Evolutionary conservation across 1,140 invertebrate genomes (phyloP), one percentile per base, ranked within the genome.

Genomic region (Pachyrhynchus sulphureomaculatus): DNA sequence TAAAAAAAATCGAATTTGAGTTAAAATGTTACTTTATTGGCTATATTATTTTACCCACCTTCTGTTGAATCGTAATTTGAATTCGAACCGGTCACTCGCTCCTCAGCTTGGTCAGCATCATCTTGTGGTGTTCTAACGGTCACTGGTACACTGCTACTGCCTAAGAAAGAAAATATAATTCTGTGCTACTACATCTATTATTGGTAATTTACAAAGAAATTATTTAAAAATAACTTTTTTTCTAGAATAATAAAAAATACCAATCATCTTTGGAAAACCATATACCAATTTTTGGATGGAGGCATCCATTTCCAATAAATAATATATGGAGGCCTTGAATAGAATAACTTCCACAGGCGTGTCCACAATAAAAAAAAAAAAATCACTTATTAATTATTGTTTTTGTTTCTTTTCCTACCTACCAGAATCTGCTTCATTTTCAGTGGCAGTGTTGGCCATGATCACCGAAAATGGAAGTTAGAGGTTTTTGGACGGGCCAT

Each of bases 11-110:
- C n/a, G n/a, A n/a, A n/a, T n/a, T n/a, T n/a, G n/a, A n/a, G n/a
- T n/a, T n/a, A n/a, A n/a, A n/a, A n/a, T n/a, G n/a, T n/a, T n/a
- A n/a, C n/a, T n/a, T n/a, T n/a, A n/a, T n/a, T n/a, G n/a, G n/a
- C n/a, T n/a, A n/a, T n/a, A n/a, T n/a, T 29, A 6, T 29, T 36
- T 76, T 55, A 55, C 12, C 74, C 32, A 63, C 82, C 81, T 69
- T 85, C 83, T 51, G 81, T 77, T 55, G 82, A 82, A 66, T 84
- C 83, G 71, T 84, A 85, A 75, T 83, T 84, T n/a, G 81, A 81
- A 71, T 82, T 83, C n/a, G 82, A 77, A 48, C 77, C 80, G 48
- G 79, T 72, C 51, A 76, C 74, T 47, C 64, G 57, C 44, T 76
- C 73, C 39, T 76, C 78, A 68, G 75, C 69, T 37, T 74, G 73